Percentiles rank a stretch among this genome's conserved stretches.
Conservation (phyloP, 2,113 vertebrate genomes). For the Bos javanicus region DNA sequence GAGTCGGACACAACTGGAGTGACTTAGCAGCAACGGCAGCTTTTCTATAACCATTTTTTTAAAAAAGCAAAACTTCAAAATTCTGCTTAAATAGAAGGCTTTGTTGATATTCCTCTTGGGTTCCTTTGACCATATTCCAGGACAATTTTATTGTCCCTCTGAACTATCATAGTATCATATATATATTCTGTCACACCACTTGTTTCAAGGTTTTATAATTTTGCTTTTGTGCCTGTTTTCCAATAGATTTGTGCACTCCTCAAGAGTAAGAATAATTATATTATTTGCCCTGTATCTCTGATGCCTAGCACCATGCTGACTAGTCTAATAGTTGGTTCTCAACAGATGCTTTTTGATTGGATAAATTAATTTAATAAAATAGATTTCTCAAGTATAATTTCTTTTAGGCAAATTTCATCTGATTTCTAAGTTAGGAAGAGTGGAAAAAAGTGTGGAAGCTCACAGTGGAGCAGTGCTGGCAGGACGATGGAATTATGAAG, state of each 20-base stretch:
- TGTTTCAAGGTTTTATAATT: conserved; percentile 4
- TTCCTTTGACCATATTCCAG: not conserved
- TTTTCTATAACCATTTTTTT: not conserved
- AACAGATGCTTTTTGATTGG: not conserved
- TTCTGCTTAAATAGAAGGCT: not conserved
- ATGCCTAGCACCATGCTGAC: not conserved
- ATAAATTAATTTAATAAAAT: not conserved
- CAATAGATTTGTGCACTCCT: not conserved
- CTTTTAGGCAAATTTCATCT: conserved; percentile 94
- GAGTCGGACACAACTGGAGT: no score
- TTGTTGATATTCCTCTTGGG: not conserved
- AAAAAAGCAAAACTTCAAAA: not conserved
- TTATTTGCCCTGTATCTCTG: conserved; percentile 1
- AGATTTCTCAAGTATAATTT: conserved; percentile 39
- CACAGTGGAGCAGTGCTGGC: conserved; percentile 95
- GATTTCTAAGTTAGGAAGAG: conserved; percentile 90
- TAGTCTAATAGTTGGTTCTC: not conserved
- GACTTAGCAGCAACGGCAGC: no score
- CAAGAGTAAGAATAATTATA: conserved; percentile 18
- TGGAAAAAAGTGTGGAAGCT: conserved; percentile 96
- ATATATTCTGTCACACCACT: not conserved
- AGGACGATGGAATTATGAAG: conserved; percentile 95
- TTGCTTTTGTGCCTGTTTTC: not conserved
- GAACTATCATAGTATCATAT: not conserved
- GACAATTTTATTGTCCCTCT: not conserved